Conservation (phyloP, 2,888 invertebrate species). For the Marronus borbonicus region DNA sequence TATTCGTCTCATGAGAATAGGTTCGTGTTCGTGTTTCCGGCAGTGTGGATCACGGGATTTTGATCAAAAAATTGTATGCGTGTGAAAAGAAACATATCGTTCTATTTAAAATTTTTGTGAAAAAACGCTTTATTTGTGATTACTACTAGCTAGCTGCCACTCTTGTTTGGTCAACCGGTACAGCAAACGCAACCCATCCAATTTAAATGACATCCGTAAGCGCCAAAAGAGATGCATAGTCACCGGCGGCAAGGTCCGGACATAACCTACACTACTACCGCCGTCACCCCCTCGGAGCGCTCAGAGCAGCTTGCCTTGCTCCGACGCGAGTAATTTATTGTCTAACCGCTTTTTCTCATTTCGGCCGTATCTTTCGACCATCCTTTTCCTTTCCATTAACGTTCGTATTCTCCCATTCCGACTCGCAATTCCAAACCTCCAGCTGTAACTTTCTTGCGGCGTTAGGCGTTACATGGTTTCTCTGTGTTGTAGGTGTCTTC, state of each 20-base stretch:
- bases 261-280: slow-evolving; percentile 4
- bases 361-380: not conserved
- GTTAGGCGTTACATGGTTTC: slow-evolving; percentile 47
- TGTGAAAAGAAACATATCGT: no score
- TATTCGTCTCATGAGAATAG: no score
- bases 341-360: slow-evolving; percentile 30
- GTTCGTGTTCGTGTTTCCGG: no score
- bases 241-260: not conserved
- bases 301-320: not conserved
- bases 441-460: not conserved
- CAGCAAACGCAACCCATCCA: not conserved
- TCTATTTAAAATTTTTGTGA: no score
- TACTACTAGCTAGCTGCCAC: no score
- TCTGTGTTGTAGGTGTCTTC: slow-evolving; percentile 84
- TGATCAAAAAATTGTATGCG: no score
- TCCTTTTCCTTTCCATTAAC: not conserved
- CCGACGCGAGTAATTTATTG: slow-evolving; percentile 25
- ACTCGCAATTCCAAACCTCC: not conserved
- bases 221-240: not conserved
- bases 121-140: no score
- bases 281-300: not conserved
- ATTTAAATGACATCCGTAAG: slow-evolving; percentile 15
- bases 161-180: not conserved
- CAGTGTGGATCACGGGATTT: no score
- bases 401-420: not conserved